A percentile compares a stretch with the other conserved stretches of the same genome.
Conservation (phyloP, 2,888 invertebrate genomes). For the Acanthosepion esculentum region DNA sequence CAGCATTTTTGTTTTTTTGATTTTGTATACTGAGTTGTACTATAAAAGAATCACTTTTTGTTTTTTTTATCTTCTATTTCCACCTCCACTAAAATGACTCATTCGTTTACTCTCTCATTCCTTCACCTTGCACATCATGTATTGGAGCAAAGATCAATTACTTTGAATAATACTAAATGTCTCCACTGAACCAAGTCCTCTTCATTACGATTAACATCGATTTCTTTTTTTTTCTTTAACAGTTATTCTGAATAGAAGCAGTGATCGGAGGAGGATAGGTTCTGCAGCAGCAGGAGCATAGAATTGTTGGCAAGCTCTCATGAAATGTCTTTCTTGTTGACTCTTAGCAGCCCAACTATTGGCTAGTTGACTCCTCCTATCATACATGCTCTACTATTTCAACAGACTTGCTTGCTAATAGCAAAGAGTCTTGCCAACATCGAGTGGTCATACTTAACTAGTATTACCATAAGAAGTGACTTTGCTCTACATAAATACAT, state of each 20-base stretch:
- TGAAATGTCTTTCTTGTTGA: not conserved
- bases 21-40: not conserved
- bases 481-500: not conserved
- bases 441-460: not conserved
- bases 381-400: not conserved
- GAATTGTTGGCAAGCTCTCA: not conserved
- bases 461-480: not conserved
- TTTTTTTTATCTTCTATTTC: not conserved
- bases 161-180: conserved; percentile 8
- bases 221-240: not conserved
- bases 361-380: not conserved
- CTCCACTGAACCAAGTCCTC: conserved; percentile 33
- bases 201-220: conserved; percentile 6
- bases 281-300: not conserved
- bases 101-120: not conserved
- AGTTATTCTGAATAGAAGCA: not conserved
- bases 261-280: not conserved
- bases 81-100: not conserved
- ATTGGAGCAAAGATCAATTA: not conserved
- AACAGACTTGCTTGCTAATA: not conserved
- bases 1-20: no score
- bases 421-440: not conserved
- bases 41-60: not conserved
- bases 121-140: not conserved
- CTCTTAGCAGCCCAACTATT: conserved; percentile 1